Base-by-base conservation (phyloP, 1,140 invertebrate species). In the Drosophila fuyamai region DNA sequence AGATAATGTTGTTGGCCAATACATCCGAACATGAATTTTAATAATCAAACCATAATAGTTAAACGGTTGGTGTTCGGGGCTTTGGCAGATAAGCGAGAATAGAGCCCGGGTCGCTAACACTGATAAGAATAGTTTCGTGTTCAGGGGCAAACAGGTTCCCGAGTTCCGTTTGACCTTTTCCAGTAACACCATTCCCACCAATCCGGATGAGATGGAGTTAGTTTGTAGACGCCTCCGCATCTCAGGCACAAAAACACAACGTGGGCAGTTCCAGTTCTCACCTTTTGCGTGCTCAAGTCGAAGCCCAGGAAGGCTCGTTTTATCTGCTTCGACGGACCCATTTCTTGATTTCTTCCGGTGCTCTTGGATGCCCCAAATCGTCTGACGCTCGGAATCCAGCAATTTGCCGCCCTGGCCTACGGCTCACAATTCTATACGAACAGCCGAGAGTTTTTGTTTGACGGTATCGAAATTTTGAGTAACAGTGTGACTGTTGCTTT, bases 211-310 rank as follows among this genome's bases (percentile, higher is more conserved):
- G 13, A 41, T 48, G 14, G 9, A 16, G 40, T 58, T 27, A 13
- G 8, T 7, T 40, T 13, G 29, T 5, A 55, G 54, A 38, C 43
- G 44, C 40, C 68, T 58, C 40, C 47, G 13, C 46, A 68, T 18
- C 46, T 62, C 29, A 47, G 60, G 53, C 53, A 35, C 63, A 56
- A 71, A 71, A 53, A 57, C 41, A 71, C 65, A 35, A 71, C 68
- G 68, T 72, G 48, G 66, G 68, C 68, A 72, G 44, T 56, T 70
- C 23, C 36, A 12, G 62, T 63, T 58, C 12, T 93, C 94, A 97
- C 96, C 94, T 96, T 96, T 92, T 97, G 96, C 18, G 96, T 97
- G 91, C 96, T 97, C 83, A 96, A 94, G 93, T 97, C 96, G 59
- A 97, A 94, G 58, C 96, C 96, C 68, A 97, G 93, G 93, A 95